These are phyloP conservation scores for Cybosia mesomella DNA, from an alignment of 2,888 invertebrate species.

Conservation along the genomic window DNA sequence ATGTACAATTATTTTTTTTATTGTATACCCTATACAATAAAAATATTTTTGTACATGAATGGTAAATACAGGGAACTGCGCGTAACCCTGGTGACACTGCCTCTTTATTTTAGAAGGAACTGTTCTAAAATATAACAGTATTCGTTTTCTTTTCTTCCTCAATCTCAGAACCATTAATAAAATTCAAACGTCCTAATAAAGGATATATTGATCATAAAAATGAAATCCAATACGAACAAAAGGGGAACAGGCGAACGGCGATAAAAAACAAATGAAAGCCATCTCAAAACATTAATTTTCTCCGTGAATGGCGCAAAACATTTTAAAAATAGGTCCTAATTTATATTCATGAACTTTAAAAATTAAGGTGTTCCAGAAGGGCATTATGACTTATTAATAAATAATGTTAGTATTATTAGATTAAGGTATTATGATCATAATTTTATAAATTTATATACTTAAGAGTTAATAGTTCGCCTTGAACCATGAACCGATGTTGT, in stretches of 20 bases:
- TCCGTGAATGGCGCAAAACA: slow-evolving; percentile 30
- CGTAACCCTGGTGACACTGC: neutral
- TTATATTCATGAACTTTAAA: slow-evolving; percentile 62
- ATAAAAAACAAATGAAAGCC: slow-evolving; percentile 69
- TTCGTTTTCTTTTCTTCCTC: neutral
- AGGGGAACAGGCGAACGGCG: slow-evolving; percentile 56
- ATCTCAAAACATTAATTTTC: slow-evolving; percentile 59
- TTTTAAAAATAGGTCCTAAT: slow-evolving; percentile 59
- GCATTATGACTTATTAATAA: neutral
- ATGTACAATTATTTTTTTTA: too few relatives aligned
- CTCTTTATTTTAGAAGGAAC: neutral
- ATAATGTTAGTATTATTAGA: neutral
- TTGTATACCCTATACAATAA: too few relatives aligned
- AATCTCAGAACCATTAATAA: slow-evolving; percentile 32
- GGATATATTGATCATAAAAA: slow-evolving; percentile 53
- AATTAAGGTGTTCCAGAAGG: slow-evolving; percentile 50
- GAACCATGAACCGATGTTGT: neutral
- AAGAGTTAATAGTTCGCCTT: neutral
- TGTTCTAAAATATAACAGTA: neutral
- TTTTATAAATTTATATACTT: neutral
- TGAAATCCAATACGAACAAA: slow-evolving; percentile 64
- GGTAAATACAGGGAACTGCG: neutral
- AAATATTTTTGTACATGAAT: too few relatives aligned
- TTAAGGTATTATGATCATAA: neutral
- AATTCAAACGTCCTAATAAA: slow-evolving; percentile 37